phyloP scores from a whole-genome alignment of 2,113 vertebrate genomes.

The Heterocephalus glaber region DNA sequence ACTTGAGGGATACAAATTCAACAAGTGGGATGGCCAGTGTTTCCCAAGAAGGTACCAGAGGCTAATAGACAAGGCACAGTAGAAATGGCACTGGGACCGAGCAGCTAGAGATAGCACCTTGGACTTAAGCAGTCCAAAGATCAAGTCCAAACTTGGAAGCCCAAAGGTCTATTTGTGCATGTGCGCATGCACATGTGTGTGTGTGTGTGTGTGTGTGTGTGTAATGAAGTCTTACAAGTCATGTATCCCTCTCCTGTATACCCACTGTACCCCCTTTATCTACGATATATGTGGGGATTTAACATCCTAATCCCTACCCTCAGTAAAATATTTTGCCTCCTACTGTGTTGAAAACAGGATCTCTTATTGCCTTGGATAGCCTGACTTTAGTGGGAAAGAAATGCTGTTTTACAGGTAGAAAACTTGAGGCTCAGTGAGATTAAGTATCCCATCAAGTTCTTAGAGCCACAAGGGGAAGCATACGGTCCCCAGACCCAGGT shows the following conservation, averaged over 20 bases:
- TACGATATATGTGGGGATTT: background rate
- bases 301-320: background rate
- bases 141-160: too few species aligned
- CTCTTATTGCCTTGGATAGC: background rate
- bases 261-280: accelerated
- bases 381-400: background rate
- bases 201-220: background rate
- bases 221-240: background rate
- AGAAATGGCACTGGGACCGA: background rate
- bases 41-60: background rate
- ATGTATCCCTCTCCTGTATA: background rate
- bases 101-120: background rate
- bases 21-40: accelerated
- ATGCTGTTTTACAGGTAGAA: background rate
- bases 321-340: background rate
- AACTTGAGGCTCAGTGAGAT: background rate
- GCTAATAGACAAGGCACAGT: background rate
- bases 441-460: background rate
- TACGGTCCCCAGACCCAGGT: background rate
- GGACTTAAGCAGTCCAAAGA: accelerated
- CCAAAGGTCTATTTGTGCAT: background rate
- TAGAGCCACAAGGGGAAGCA: background rate
- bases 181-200: background rate
- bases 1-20: background rate
- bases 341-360: background rate